These are phyloP conservation scores for Cataglyphis albicans DNA, from an alignment of 2,888 invertebrate species.

Conservation along the genomic window DNA sequence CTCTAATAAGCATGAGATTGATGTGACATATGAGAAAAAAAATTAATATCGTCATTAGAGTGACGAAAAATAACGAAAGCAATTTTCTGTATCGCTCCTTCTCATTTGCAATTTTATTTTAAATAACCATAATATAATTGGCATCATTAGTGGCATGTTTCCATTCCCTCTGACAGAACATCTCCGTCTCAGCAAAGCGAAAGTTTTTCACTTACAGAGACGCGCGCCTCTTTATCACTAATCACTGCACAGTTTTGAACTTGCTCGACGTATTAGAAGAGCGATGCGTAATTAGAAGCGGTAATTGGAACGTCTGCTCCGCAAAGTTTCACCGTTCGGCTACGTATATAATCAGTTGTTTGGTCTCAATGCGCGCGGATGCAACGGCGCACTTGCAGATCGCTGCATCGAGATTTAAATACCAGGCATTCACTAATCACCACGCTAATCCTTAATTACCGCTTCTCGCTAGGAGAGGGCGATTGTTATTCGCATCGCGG, in stretches of 20 bases:
- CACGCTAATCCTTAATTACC: constrained; percentile 77
- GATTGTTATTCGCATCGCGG: constrained; percentile 71
- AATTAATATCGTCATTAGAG: constrained; percentile 6
- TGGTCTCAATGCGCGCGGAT: constrained; percentile 38
- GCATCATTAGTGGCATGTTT: constrained; percentile 37
- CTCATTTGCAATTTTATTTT: constrained; percentile 15
- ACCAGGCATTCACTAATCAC: constrained; percentile 74
- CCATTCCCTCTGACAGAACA: constrained; percentile 40
- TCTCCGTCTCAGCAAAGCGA: constrained; percentile 33
- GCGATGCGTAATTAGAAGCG: constrained; percentile 64
- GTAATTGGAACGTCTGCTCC: constrained; percentile 66
- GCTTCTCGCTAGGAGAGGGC: constrained; percentile 53
- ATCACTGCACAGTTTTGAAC: constrained; percentile 57
- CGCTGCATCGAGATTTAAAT: constrained; percentile 74
- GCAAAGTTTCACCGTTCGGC: constrained; percentile 55
- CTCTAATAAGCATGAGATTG: constrained; percentile 6
- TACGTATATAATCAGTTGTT: constrained; percentile 69
- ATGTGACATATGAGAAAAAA: background rate
- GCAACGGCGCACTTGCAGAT: constrained; percentile 50
- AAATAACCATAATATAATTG: constrained; percentile 50
- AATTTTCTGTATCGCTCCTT: constrained; percentile 19
- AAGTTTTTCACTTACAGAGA: constrained; percentile 48
- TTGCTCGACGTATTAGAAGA: constrained; percentile 60
- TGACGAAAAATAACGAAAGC: constrained; percentile 5
- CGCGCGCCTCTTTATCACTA: constrained; percentile 45